These are phyloP conservation scores for Epistrophe eligans DNA, from an alignment of 2,888 invertebrate genomes.

Conservation along the genomic window DNA sequence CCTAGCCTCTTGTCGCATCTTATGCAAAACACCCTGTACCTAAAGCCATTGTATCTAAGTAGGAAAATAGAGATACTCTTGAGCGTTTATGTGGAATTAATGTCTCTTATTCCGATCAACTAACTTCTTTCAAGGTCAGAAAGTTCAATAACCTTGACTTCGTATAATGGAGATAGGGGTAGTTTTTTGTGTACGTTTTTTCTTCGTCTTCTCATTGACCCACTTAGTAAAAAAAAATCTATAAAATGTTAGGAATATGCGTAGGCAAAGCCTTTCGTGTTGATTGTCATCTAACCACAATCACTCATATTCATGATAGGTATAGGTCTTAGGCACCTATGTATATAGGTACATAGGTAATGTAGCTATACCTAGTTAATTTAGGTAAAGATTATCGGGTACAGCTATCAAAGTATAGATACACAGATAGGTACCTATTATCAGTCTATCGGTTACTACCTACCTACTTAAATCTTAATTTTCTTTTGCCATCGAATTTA, in stretches of 20 bases:
- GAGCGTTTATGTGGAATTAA: constrained; percentile 6
- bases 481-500: neutral
- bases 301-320: too few relatives aligned
- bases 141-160: constrained; percentile 10
- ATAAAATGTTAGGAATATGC: neutral
- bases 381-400: too few relatives aligned
- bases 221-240: neutral
- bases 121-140: constrained; percentile 13
- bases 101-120: constrained; percentile 6
- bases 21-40: too few relatives aligned
- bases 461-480: neutral
- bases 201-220: constrained; percentile 5
- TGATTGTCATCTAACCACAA: neutral
- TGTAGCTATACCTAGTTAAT: too few relatives aligned
- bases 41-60: too few relatives aligned
- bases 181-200: neutral
- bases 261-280: neutral
- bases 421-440: neutral
- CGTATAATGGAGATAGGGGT: neutral
- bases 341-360: too few relatives aligned
- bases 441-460: neutral
- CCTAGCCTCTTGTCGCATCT: too few relatives aligned
- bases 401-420: too few relatives aligned
- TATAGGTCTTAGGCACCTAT: too few relatives aligned
- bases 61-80: neutral